Evolutionary conservation across 2,888 invertebrate species (phyloP).

Genomic region (Lamproptera curius): DNA sequence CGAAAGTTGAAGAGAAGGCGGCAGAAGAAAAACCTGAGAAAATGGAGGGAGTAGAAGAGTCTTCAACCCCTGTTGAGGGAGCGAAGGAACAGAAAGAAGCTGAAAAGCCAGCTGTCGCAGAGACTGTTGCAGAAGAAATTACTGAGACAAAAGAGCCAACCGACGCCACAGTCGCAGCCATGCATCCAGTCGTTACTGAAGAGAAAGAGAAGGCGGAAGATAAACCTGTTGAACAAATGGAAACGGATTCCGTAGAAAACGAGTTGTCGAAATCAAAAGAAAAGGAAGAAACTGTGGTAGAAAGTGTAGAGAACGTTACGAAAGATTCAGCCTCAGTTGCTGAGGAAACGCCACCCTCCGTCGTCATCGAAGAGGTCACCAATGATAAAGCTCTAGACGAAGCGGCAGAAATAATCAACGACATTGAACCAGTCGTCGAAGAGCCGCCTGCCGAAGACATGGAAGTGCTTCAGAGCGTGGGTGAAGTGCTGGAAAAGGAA

Average conservation of each 20-base stretch:
- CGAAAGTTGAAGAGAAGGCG: conserved; percentile 29
- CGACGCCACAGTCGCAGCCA: conserved; percentile 37
- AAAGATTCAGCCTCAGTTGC: conserved; percentile 30
- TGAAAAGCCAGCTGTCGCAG: conserved; percentile 33
- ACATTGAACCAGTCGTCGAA: conserved; percentile 56
- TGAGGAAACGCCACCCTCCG: conserved; percentile 40
- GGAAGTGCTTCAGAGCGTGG: conserved; percentile 59
- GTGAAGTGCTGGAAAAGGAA: conserved; percentile 66
- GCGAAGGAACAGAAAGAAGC: conserved; percentile 28
- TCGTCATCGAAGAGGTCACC: conserved; percentile 56
- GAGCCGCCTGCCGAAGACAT: conserved; percentile 56
- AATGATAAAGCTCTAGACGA: conserved; percentile 45
- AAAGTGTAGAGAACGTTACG: conserved; percentile 30
- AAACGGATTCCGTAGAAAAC: conserved; percentile 29
- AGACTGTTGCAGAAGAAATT: conserved; percentile 42
- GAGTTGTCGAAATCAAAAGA: conserved; percentile 26
- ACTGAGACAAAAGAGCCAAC: conserved; percentile 37
- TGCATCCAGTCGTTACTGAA: conserved; percentile 39
- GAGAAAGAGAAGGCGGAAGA: conserved; percentile 43
- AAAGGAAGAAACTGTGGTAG: conserved; percentile 37
- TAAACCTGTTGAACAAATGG: conserved; percentile 46
- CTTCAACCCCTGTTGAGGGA: conserved; percentile 24
- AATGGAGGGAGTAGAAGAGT: conserved; percentile 49
- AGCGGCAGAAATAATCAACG: conserved; percentile 49
- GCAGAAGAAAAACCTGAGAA: conserved; percentile 38